Conservation (phyloP, 2,888 invertebrate genomes). For the Sipunculus nudus region DNA sequence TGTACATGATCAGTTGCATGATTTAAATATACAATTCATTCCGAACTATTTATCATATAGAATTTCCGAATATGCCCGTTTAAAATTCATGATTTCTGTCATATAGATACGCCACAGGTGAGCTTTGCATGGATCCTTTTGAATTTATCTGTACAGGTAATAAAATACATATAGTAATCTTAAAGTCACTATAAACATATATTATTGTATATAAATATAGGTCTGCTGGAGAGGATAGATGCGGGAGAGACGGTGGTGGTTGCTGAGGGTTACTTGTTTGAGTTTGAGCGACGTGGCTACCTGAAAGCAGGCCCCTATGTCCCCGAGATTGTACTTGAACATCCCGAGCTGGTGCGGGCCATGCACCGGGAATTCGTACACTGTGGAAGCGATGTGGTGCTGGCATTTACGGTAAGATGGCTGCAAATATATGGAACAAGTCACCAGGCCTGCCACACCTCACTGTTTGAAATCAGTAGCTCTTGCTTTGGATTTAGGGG, state of each 20-base stretch:
- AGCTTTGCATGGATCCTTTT: too few species aligned
- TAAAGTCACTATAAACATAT: too few species aligned
- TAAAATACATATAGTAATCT: too few species aligned
- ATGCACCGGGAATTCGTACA: slow-evolving; percentile 60
- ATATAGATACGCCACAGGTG: too few species aligned
- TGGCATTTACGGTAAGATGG: slow-evolving; percentile 56
- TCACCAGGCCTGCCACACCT: too few species aligned
- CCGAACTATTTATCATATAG: too few species aligned
- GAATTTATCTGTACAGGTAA: too few species aligned
- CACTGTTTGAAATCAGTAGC: neutral
- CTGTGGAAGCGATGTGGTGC: slow-evolving; percentile 61
- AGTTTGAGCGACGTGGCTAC: slow-evolving; percentile 57
- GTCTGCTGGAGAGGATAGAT: slow-evolving; percentile 46
- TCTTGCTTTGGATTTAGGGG: neutral
- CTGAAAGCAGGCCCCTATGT: slow-evolving; percentile 51
- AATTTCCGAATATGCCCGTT: too few species aligned
- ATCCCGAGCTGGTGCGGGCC: slow-evolving; percentile 53
- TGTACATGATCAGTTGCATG: too few species aligned
- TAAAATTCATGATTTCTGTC: too few species aligned
- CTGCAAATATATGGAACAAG: neutral
- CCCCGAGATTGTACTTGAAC: slow-evolving; percentile 57
- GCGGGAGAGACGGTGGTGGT: slow-evolving; percentile 49
- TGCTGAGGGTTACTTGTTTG: slow-evolving; percentile 59
- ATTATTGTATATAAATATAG: too few species aligned
- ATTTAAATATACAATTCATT: too few species aligned